Percentiles rank a stretch among this genome's conserved stretches.
These are phyloP conservation scores for Protophormia terraenovae DNA, from an alignment of 2,888 invertebrate genomes.

Conservation along the genomic window DNA sequence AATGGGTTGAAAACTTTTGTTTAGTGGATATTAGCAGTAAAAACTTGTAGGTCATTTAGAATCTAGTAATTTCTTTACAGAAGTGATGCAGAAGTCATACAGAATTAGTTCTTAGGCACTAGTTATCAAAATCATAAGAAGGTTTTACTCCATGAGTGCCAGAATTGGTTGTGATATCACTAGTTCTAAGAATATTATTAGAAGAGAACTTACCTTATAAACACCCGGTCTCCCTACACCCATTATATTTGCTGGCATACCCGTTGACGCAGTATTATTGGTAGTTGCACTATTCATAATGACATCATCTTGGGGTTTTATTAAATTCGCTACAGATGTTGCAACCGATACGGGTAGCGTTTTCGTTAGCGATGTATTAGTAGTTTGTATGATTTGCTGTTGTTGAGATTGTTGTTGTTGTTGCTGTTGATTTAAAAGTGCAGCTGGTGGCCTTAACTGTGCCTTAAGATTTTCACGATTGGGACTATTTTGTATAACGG, in stretches of 20 bases:
- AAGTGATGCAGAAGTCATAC: too few relatives aligned
- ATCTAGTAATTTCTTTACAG: too few relatives aligned
- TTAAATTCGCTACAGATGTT: constrained; percentile 73
- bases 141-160: too few relatives aligned
- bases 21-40: too few relatives aligned
- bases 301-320: constrained; percentile 73
- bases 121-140: too few relatives aligned
- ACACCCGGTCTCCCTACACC: constrained; percentile 79
- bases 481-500: constrained; percentile 96
- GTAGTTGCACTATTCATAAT: constrained; percentile 69
- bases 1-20: too few relatives aligned
- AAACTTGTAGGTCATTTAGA: too few relatives aligned
- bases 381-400: constrained; percentile 70
- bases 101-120: too few relatives aligned
- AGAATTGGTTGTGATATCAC: too few relatives aligned
- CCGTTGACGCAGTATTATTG: constrained; percentile 72
- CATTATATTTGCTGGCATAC: constrained; percentile 77
- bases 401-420: constrained; percentile 60
- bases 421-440: constrained; percentile 83
- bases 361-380: constrained; percentile 72
- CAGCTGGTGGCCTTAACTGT: constrained; percentile 92
- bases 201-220: constrained; percentile 76
- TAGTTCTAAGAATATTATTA: too few relatives aligned
- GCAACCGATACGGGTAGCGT: constrained; percentile 70
- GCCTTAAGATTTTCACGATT: constrained; percentile 93